Conservation (phyloP, 2,113 vertebrate genomes). For the Heptranchias perlo region DNA sequence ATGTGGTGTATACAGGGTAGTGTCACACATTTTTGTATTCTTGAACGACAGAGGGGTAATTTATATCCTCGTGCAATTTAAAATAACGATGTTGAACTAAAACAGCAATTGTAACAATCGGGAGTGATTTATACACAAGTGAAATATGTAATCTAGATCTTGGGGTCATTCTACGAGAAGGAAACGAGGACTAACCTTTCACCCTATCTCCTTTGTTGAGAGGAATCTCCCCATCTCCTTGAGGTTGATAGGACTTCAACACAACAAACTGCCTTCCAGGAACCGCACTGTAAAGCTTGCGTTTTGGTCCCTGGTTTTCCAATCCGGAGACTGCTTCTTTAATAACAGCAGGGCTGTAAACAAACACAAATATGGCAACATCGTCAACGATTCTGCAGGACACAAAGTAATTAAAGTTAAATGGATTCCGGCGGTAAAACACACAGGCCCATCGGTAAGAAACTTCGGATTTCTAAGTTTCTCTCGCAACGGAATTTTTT, state of each 20-base stretch:
- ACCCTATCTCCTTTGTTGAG: constrained; percentile 86
- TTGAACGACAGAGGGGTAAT: background rate
- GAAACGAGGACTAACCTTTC: constrained; percentile 70
- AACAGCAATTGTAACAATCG: background rate
- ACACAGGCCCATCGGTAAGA: background rate
- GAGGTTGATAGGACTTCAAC: constrained; percentile 78
- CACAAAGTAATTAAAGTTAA: background rate
- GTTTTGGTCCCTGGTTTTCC: constrained; percentile 66
- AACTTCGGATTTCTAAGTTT: background rate
- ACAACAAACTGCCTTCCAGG: constrained; percentile 86
- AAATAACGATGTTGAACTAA: background rate
- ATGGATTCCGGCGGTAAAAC: background rate
- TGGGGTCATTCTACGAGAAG: background rate
- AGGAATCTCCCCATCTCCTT: constrained; percentile 84
- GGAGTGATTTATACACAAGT: background rate
- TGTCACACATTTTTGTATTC: background rate
- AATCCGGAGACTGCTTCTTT: constrained; percentile 57
- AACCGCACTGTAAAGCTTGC: constrained; percentile 92
- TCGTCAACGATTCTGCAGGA: background rate
- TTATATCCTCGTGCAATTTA: background rate
- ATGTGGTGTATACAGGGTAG: background rate
- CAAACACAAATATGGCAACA: background rate
- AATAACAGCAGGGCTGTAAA: constrained; percentile 61
- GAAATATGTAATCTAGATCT: background rate
- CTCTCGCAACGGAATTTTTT: background rate